Conservation (phyloP, 2,113 vertebrate genomes). For the Barnardius zonarius region DNA sequence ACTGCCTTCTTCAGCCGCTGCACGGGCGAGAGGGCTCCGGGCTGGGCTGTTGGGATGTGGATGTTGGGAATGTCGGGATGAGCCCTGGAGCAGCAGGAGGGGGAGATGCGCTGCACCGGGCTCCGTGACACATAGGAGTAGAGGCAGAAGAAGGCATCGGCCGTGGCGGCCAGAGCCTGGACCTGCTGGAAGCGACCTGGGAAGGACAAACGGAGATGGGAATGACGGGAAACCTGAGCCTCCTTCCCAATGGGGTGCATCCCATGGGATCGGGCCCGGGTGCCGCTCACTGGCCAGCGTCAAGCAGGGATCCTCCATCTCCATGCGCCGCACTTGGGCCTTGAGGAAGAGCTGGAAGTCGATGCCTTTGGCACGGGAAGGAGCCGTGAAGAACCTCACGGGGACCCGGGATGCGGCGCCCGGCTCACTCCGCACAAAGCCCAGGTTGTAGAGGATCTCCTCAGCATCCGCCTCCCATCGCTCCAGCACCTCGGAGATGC, state of each 20-base stretch:
- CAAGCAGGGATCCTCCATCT: conserved; percentile 86
- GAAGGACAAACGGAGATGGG: neutral
- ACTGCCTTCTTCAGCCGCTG: conserved; percentile 85
- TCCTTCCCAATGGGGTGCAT: neutral
- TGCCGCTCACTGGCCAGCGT: conserved; percentile 81
- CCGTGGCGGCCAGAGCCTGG: conserved; percentile 83
- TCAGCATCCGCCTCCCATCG: conserved; percentile 83
- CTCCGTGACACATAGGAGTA: conserved; percentile 89
- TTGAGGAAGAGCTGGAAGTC: conserved; percentile 90
- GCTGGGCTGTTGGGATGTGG: conserved; percentile 59
- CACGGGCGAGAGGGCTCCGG: conserved; percentile 74
- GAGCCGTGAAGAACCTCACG: conserved; percentile 84
- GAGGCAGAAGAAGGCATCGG: conserved; percentile 89
- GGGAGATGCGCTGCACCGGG: conserved; percentile 84
- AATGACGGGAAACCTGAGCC: neutral
- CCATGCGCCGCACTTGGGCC: conserved; percentile 80
- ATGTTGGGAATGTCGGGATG: conserved; percentile 51
- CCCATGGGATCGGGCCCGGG: neutral
- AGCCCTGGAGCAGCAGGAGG: conserved; percentile 74
- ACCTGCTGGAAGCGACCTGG: conserved; percentile 91
- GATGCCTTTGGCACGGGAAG: conserved; percentile 86
- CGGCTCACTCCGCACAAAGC: conserved; percentile 82
- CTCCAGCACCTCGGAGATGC: conserved; percentile 80
- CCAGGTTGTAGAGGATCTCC: conserved; percentile 84
- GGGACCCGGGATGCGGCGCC: conserved; percentile 82